Conservation (phyloP, 1,140 invertebrate species). For the Trachymyrmex septentrionalis region DNA sequence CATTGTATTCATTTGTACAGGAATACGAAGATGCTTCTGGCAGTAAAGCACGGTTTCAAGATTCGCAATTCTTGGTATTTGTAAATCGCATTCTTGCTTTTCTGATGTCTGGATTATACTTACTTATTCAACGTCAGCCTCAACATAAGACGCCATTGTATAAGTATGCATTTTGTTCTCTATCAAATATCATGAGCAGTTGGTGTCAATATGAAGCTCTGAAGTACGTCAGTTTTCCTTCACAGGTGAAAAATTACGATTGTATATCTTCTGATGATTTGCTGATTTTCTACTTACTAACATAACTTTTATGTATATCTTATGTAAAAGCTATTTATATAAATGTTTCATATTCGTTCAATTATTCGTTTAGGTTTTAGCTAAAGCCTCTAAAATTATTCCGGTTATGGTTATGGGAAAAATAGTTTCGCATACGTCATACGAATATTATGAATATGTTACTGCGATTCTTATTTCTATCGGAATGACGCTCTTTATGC, state of each 20-base stretch:
- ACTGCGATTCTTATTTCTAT: conserved; percentile 96
- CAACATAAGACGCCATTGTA: conserved; percentile 95
- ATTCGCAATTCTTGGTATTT: conserved; percentile 98
- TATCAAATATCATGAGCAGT: conserved; percentile 99
- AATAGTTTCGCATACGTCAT: conserved; percentile 95
- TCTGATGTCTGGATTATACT: conserved; percentile 89
- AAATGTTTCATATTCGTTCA: not conserved
- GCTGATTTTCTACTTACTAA: not conserved
- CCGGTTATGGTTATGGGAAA: conserved; percentile 99
- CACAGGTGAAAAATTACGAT: conserved; percentile 90
- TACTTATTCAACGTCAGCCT: conserved; percentile 89
- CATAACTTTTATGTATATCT: not conserved
- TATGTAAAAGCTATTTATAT: not conserved
- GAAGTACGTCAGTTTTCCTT: conserved; percentile 99
- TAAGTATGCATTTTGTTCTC: conserved; percentile 98
- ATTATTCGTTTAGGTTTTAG: conserved; percentile 90
- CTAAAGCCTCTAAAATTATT: conserved; percentile 98
- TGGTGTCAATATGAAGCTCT: conserved; percentile 99
- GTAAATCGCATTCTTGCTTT: conserved; percentile 96
- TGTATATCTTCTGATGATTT: not conserved
- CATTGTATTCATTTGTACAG: conserved; percentile 82
- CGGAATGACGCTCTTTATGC: conserved; percentile 97
- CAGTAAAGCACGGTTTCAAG: conserved; percentile 91
- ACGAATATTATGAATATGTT: conserved; percentile 97
- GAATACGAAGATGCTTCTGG: conserved; percentile 90